phyloP scores from a whole-genome alignment of 2,113 vertebrate species.

The Xenus cinereus region DNA sequence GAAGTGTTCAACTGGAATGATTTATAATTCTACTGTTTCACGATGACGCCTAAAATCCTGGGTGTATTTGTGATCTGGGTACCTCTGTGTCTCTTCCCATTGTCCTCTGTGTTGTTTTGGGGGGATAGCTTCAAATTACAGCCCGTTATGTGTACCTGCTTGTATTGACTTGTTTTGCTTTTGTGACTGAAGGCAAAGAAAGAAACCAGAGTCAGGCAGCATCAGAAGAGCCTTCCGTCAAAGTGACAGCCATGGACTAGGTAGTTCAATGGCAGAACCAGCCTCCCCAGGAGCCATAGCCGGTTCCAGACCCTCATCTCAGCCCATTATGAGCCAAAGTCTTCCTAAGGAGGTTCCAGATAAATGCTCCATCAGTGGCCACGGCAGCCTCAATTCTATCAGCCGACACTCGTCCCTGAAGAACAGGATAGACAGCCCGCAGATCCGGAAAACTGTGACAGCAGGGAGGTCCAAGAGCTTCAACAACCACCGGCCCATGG shows the following conservation, averaged over 20 bases:
- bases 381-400: slow-evolving; percentile 93
- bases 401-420: slow-evolving; percentile 96
- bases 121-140: slow-evolving; percentile 22
- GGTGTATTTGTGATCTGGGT: not conserved
- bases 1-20: not conserved
- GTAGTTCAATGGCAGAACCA: slow-evolving; percentile 76
- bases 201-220: slow-evolving; percentile 88
- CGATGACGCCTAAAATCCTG: not conserved
- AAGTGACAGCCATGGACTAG: slow-evolving; percentile 82
- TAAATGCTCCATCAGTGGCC: slow-evolving; percentile 89
- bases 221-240: slow-evolving; percentile 89
- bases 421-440: slow-evolving; percentile 92
- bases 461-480: slow-evolving; percentile 97
- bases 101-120: slow-evolving; percentile 55
- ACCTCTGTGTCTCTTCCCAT: not conserved
- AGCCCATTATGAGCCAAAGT: slow-evolving; percentile 84
- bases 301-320: slow-evolving; percentile 83
- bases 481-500: slow-evolving; percentile 95
- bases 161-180: slow-evolving; percentile 72
- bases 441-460: slow-evolving; percentile 86
- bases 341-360: slow-evolving; percentile 89
- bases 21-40: not conserved
- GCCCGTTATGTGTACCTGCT: slow-evolving; percentile 10
- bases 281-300: slow-evolving; percentile 77
- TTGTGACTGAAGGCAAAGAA: slow-evolving; percentile 88